Percentiles rank a stretch among this genome's conserved stretches.
Evolutionary conservation across 1,140 invertebrate species (phyloP).

Genomic region (Copidosoma floridanum): DNA sequence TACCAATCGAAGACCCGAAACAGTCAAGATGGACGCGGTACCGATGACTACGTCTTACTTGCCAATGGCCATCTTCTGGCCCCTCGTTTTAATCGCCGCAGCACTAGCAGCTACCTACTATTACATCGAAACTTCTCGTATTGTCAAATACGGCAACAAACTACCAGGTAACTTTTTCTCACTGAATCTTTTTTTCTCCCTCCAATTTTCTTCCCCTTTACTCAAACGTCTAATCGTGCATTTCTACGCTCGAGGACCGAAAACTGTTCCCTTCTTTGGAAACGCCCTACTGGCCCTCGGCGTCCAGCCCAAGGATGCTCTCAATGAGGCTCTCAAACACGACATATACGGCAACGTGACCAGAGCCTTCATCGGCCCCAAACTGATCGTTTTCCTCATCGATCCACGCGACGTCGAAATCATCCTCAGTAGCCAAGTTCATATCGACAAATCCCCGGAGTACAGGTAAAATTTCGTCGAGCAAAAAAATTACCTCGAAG

Average conservation of each 20-base stretch:
- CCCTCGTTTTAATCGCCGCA: constrained; percentile 26
- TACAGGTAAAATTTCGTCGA: no score
- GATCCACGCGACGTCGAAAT: constrained; percentile 71
- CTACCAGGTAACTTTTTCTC: constrained; percentile 44
- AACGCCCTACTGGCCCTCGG: constrained; percentile 58
- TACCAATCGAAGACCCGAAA: no score
- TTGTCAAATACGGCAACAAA: constrained; percentile 41
- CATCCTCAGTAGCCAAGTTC: constrained; percentile 67
- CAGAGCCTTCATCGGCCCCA: constrained; percentile 65
- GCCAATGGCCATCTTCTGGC: constrained; percentile 32
- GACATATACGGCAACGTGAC: constrained; percentile 61
- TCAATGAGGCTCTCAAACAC: constrained; percentile 51
- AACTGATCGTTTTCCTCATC: constrained; percentile 63
- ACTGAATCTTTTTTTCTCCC: no score
- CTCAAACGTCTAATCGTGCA: no score
- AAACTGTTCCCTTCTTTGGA: constrained; percentile 60
- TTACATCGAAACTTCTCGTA: constrained; percentile 40
- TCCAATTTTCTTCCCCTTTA: no score
- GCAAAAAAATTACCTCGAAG: no score
- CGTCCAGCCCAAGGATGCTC: constrained; percentile 58
- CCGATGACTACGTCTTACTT: constrained; percentile 31
- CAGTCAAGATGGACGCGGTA: constrained; percentile 40
- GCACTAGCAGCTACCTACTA: constrained; percentile 38
- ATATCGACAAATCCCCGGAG: constrained; percentile 79
- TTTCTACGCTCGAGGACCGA: constrained; percentile 39